Percentiles rank a stretch among this genome's conserved stretches.
Evolutionary conservation across 2,797 vertebrate genomes (phyloP).

Genomic region (Rallus crepitans): DNA sequence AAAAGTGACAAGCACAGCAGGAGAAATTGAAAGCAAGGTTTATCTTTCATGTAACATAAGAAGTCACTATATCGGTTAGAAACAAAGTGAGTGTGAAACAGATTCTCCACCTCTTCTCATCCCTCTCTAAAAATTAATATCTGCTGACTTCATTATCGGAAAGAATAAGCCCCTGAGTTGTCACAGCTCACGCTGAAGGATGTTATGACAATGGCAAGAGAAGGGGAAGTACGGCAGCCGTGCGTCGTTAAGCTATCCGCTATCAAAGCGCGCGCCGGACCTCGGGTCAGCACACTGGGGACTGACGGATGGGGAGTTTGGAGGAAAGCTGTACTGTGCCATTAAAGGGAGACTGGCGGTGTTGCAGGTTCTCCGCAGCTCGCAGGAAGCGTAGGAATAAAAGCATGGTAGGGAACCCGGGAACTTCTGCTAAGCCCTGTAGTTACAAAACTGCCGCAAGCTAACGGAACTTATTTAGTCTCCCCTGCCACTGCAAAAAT

Average conservation of each 20-base stretch:
- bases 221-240: neutral
- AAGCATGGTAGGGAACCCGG: neutral
- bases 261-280: neutral
- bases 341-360: neutral
- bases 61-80: slow-evolving; percentile 50
- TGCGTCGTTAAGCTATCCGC: neutral
- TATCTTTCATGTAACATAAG: slow-evolving; percentile 63
- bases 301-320: neutral
- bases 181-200: neutral
- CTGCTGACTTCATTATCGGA: neutral
- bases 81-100: slow-evolving; percentile 60
- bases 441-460: neutral
- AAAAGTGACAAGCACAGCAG: slow-evolving; percentile 70
- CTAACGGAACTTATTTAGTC: neutral
- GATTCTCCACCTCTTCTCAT: slow-evolving; percentile 12
- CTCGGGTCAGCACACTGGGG: neutral
- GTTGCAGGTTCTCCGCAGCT: neutral
- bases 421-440: neutral
- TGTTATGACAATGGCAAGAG: neutral
- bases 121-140: slow-evolving; percentile 27
- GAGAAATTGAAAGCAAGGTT: slow-evolving; percentile 65
- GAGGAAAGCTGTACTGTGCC: neutral
- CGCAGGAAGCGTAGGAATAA: neutral
- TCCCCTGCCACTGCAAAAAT: neutral
- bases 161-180: neutral